These are phyloP conservation scores for Hydropsyche tenuis DNA, from an alignment of 1,140 invertebrate genomes.

Conservation along the genomic window DNA sequence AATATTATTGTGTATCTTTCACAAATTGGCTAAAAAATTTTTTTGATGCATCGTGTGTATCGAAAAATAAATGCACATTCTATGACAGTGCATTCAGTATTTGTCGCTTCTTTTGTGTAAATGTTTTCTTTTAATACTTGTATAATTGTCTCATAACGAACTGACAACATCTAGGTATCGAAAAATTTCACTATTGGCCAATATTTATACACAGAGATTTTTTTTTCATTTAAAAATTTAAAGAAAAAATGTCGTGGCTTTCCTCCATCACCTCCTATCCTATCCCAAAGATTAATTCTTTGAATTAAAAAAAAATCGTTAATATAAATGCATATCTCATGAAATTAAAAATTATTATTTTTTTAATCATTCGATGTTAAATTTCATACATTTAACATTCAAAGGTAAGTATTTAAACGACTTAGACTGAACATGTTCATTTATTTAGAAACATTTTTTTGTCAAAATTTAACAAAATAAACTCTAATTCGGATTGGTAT, in stretches of 20 bases:
- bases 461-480: conserved; percentile 5
- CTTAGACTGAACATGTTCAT: too few species aligned
- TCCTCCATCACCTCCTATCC: conserved; percentile 20
- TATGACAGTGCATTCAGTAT: conserved; percentile 38
- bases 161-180: conserved; percentile 49
- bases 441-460: too few species aligned
- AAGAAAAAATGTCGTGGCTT: conserved; percentile 25
- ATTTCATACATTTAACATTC: too few species aligned
- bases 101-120: conserved; percentile 8
- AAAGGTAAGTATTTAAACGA: too few species aligned
- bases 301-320: neutral
- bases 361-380: neutral
- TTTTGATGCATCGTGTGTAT: conserved; percentile 23
- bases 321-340: neutral
- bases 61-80: conserved; percentile 36
- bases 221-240: conserved; percentile 12
- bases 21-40: neutral
- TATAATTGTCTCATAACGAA: conserved; percentile 7
- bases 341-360: neutral
- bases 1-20: neutral
- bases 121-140: conserved; percentile 26
- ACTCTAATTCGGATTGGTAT: conserved; percentile 46
- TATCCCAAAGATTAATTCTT: neutral
- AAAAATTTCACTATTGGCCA: neutral
- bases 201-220: neutral